Percentiles rank a stretch among this genome's conserved stretches.
Evolutionary conservation across 2,888 invertebrate genomes (phyloP).

Genomic region (Brachynemurus nebulosus): DNA sequence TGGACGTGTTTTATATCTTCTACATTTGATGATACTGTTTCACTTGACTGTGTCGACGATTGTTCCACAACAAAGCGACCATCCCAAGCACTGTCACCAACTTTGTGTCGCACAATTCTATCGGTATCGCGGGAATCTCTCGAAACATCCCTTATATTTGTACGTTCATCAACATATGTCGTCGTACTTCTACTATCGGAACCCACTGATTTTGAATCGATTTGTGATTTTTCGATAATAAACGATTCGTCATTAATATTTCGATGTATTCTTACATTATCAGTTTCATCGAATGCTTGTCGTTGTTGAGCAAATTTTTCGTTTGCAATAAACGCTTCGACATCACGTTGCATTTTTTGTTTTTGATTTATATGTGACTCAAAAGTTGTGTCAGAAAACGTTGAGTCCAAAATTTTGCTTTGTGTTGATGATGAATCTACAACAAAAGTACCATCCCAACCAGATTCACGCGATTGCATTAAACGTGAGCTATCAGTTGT

Average conservation of each 20-base stretch:
- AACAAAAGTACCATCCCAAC: neutral
- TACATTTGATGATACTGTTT: neutral
- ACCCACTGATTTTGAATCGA: too few relatives aligned
- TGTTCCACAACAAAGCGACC: conserved; percentile 28
- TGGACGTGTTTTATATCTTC: neutral
- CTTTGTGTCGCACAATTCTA: neutral
- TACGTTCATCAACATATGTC: neutral
- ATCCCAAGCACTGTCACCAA: conserved; percentile 29
- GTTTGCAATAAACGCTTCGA: neutral
- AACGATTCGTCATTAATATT: neutral
- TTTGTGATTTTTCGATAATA: neutral
- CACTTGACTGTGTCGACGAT: conserved; percentile 14
- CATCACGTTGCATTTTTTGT: neutral
- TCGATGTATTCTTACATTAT: too few relatives aligned
- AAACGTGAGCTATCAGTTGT: neutral
- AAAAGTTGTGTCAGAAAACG: too few relatives aligned
- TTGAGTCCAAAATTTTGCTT: too few relatives aligned
- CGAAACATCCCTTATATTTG: neutral
- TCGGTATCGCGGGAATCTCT: neutral
- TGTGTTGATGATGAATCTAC: neutral
- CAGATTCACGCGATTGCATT: neutral
- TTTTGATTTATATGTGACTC: conserved; percentile 2
- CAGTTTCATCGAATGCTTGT: neutral
- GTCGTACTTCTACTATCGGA: neutral
- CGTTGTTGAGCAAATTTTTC: too few relatives aligned